Base-by-base conservation (phyloP, 2,888 invertebrate genomes). In the Scrobipalpa atriplicella region DNA sequence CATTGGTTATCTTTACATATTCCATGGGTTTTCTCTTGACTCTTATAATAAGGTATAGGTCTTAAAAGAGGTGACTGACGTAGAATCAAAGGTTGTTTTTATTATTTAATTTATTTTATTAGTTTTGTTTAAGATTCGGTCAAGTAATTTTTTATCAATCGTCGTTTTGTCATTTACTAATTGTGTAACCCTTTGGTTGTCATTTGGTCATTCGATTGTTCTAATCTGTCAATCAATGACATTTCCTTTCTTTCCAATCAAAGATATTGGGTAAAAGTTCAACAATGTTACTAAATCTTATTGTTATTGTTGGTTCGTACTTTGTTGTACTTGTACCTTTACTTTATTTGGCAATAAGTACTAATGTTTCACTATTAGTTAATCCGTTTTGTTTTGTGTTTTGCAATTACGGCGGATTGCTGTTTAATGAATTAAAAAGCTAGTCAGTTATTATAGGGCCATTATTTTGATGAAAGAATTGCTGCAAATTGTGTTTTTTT, bases 231-330 rank as follows among this genome's bases (percentile, higher is more conserved):
- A 2, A 54, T n/a, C 47, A 8, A 11, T 54, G 54, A 54, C 21
- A 43, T 43, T 43, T 43, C 43, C n/a, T 43, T 43, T 43, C 43
- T 43, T 43, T 43, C 43, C 29, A 47, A 47, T 47, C 47, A 47
- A 47, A 47, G 47, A 47, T 47, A 47, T 47, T 47, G 47, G 47
- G 47, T 47, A 47, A 47, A 47, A 47, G n/a, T 39, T n/a, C 47
- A 16, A 16, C n/a, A 10, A 16, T n/a, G 16, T 47, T 47, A 47
- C n/a, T 47, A 47, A 47, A 16, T 16, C 47, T n/a, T 47, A n/a
- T 10, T 13, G 7, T n/a, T n/a, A 16, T 47, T n/a, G 16, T 47
- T 47, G 6, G 10, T 47, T 47, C n/a, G 39, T 47, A 16, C 2
- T 29, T 29, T 29, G 5, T 39, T 39, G 39, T 39, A 39, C 39